Evolutionary conservation across 2,113 vertebrate genomes (phyloP), one percentile per base, ranked within the genome.

Genomic region (Amblyornis subalaris): DNA sequence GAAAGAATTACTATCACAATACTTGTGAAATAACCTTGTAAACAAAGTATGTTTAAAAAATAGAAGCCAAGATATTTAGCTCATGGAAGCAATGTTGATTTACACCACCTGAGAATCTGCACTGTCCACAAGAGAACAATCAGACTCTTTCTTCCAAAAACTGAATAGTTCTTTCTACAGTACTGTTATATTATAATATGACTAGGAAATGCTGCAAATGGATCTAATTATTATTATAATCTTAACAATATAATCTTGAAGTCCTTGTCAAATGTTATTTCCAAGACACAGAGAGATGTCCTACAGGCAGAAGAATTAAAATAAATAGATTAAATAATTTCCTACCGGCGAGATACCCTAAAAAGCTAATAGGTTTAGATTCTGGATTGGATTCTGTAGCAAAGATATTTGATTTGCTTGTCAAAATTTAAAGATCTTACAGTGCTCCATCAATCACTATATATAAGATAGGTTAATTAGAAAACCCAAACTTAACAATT

Each of bases 271-370:
- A 92, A 96, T 96, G 85, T 65, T 92, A 97, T 97, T 98, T 97
- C 96, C 94, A 96, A 93, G 81, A 95, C 94, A 74, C 69, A 96
- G 92, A 97, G 89, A 97, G 96, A 98, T 89, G 95, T 94, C 85
- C 73, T 95, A 97, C 95, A 98, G 97, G 92, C 94, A 94, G 89
- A 77, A 90, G 53, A 97, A 97, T 97, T 97, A 97, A 97, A 97
- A 96, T 96, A 97, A 97, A 91, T 94, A 96, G 95, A 97, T 97
- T 97, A 97, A 98, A 85, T 97, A 97, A 97, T 97, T 97, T 98
- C 96, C 97, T 97, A 94, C 84, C 91, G 78, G 67, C 8, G 36
- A 97, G 90, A 97, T 92, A 97, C 78, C 57, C 71, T 96, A 96
- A 97, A 97, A 97, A 96, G 89, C 80, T 97, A 97, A 97, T 97